phyloP scores from a whole-genome alignment of 2,797 vertebrate species.

The Stomatorhinus walkeri region DNA sequence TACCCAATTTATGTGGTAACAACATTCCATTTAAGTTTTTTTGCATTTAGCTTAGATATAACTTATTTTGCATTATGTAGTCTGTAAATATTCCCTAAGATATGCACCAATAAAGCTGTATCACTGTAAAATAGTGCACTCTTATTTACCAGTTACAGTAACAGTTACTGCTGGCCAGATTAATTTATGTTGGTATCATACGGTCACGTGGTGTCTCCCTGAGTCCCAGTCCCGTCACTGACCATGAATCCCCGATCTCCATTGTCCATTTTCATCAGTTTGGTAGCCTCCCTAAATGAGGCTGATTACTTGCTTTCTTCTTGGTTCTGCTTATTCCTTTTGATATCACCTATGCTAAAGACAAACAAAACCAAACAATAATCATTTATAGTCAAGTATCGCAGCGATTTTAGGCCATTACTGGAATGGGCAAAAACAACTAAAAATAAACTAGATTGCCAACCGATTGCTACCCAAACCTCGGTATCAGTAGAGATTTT shows the following conservation, averaged over 20 bases:
- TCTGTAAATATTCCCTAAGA: background rate
- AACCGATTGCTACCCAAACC: background rate
- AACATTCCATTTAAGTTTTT: background rate
- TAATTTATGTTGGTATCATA: background rate
- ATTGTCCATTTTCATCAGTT: conserved; percentile 85
- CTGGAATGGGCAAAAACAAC: background rate
- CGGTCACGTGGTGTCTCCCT: background rate
- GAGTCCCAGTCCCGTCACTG: conserved; percentile 36
- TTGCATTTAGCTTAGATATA: background rate
- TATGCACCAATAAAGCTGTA: background rate
- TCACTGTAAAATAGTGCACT: background rate
- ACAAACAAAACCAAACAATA: background rate
- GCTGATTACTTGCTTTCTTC: background rate
- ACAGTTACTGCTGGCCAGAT: background rate
- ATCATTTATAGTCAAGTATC: background rate
- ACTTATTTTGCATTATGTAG: background rate
- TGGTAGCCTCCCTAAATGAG: background rate
- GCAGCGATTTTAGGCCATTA: background rate
- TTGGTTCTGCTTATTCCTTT: background rate
- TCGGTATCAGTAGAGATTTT: background rate
- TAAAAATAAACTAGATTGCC: background rate
- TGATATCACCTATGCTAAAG: background rate
- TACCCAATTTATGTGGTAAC: background rate
- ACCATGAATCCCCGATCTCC: conserved; percentile 98
- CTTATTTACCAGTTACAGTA: background rate